phyloP scores from a whole-genome alignment of 1,140 invertebrate genomes.

The Papilio polytes region DNA sequence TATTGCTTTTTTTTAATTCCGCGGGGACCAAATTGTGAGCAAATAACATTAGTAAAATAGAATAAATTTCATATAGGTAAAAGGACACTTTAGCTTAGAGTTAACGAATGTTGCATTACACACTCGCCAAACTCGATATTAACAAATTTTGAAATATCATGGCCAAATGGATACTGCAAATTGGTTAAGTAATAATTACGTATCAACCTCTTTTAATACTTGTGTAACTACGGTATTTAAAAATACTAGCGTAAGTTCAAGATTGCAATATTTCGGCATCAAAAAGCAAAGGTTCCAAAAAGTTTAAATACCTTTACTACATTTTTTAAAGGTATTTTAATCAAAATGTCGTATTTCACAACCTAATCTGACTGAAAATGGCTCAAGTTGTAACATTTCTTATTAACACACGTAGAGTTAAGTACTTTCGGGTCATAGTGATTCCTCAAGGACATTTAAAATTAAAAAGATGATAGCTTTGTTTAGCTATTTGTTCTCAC shows the following conservation, averaged over 20 bases:
- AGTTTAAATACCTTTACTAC: too few species aligned
- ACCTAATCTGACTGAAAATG: not conserved
- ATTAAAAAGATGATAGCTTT: not conserved
- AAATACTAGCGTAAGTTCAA: not conserved
- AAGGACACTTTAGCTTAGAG: not conserved
- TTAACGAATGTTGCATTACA: not conserved
- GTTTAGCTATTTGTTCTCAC: not conserved
- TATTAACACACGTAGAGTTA: not conserved
- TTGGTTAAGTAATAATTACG: not conserved
- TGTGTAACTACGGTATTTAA: not conserved
- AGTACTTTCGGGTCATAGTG: not conserved
- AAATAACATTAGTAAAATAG: not conserved
- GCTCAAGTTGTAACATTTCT: not conserved
- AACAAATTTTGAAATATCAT: conserved; percentile 3
- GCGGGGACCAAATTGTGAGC: not conserved
- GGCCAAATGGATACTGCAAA: not conserved
- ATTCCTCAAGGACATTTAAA: not conserved
- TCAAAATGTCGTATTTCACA: too few species aligned
- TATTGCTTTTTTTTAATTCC: not conserved
- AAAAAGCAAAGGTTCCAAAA: too few species aligned
- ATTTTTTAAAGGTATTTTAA: too few species aligned
- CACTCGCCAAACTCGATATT: not conserved
- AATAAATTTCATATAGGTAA: not conserved
- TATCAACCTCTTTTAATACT: not conserved
- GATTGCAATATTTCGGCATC: not conserved